A percentile compares a stretch with the other conserved stretches of the same genome.
These are phyloP conservation scores for Microcaecilia unicolor DNA, from an alignment of 2,797 vertebrate genomes.

Conservation along the genomic window DNA sequence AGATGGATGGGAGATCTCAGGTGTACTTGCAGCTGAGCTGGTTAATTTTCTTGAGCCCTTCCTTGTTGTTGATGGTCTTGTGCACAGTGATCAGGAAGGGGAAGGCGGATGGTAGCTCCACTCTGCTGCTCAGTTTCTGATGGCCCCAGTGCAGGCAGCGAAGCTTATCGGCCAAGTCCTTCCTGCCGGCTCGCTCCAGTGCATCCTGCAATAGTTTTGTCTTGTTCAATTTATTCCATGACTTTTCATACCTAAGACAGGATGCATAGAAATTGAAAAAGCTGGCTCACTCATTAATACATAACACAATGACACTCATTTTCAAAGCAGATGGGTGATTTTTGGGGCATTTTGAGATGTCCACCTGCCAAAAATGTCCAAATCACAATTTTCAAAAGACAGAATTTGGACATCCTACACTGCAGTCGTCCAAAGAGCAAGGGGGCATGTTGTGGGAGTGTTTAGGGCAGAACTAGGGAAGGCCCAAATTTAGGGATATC, in stretches of 20 bases:
- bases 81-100: slow-evolving; percentile 64
- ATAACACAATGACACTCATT: too few species aligned
- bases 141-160: slow-evolving; percentile 60
- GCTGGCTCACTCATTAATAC: not conserved
- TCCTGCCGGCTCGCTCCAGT: slow-evolving; percentile 48
- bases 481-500: too few species aligned
- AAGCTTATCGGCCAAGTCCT: slow-evolving; percentile 55
- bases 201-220: slow-evolving; percentile 59
- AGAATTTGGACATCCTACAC: too few species aligned
- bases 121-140: slow-evolving; percentile 56
- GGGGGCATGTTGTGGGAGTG: too few species aligned
- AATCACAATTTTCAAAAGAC: too few species aligned
- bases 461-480: too few species aligned
- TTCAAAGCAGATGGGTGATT: too few species aligned
- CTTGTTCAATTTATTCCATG: slow-evolving; percentile 54
- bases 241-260: slow-evolving; percentile 38
- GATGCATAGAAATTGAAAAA: not conserved
- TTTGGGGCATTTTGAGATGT: too few species aligned
- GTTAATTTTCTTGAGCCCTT: slow-evolving; percentile 56
- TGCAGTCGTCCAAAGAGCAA: too few species aligned
- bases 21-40: slow-evolving; percentile 52
- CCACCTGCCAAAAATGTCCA: too few species aligned
- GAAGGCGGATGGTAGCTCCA: slow-evolving; percentile 63
- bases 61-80: slow-evolving; percentile 59
- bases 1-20: slow-evolving; percentile 4